Percentiles rank a stretch among this genome's conserved stretches.
These are phyloP conservation scores for Timema podura DNA, from an alignment of 2,888 invertebrate genomes.

Conservation along the genomic window DNA sequence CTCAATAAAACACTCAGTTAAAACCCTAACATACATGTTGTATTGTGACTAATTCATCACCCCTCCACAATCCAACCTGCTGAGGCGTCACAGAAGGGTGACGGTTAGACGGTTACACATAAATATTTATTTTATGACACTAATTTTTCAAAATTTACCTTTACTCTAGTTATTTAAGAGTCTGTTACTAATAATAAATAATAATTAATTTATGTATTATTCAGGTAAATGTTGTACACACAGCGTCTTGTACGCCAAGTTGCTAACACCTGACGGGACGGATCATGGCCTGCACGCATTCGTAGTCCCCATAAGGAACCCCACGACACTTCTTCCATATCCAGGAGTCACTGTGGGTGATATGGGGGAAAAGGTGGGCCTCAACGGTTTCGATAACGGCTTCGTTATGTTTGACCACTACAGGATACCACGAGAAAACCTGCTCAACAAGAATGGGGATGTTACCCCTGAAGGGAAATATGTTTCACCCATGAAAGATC, in stretches of 20 bases:
- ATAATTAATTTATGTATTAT: no score
- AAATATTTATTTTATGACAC: no score
- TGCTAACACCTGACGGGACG: constrained; percentile 48
- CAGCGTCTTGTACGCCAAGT: constrained; percentile 53
- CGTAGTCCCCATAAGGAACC: constrained; percentile 48
- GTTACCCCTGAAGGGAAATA: constrained; percentile 86
- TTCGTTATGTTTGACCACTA: constrained; percentile 68
- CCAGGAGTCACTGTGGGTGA: constrained; percentile 54
- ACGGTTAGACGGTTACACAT: no score
- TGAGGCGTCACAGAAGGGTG: no score
- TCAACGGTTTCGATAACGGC: constrained; percentile 56
- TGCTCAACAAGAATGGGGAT: constrained; percentile 85
- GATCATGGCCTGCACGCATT: constrained; percentile 53
- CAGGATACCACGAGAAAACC: constrained; percentile 77
- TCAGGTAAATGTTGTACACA: constrained; percentile 48
- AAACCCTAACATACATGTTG: no score
- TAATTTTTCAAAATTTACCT: no score
- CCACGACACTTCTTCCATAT: constrained; percentile 40
- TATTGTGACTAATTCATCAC: no score
- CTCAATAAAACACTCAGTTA: no score
- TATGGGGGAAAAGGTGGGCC: constrained; percentile 54
- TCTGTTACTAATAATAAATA: no score
- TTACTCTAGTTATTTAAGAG: no score
- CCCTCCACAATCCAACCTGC: no score
- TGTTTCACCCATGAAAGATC: constrained; percentile 85